Conservation (phyloP, 2,113 vertebrate genomes). For the Chascanopsetta lugubris region DNA sequence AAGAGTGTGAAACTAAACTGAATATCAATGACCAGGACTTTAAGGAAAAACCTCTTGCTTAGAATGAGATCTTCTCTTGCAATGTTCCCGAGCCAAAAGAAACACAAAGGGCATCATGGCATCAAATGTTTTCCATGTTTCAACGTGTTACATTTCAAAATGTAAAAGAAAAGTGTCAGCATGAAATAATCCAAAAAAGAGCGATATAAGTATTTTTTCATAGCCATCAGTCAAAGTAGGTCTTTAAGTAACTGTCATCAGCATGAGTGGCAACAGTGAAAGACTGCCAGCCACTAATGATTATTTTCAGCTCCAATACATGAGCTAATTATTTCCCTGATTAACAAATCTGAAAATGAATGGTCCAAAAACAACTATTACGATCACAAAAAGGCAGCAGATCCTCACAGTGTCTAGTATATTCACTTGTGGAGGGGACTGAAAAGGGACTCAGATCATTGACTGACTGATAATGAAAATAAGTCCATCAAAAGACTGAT, state of each 20-base stretch:
- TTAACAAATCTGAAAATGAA: background rate
- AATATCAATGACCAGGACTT: background rate
- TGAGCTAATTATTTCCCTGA: background rate
- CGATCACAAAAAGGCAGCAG: background rate
- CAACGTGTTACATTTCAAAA: background rate
- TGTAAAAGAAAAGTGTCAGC: background rate
- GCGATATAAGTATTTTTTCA: background rate
- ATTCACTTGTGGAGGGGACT: no score
- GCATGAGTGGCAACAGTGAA: no score
- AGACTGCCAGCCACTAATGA: background rate
- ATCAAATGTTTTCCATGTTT: no score
- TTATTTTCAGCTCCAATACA: background rate
- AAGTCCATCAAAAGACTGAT: no score
- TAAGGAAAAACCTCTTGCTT: background rate
- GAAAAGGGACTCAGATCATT: background rate
- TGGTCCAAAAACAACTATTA: background rate
- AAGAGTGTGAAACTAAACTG: background rate
- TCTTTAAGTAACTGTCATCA: background rate
- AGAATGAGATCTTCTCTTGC: slow-evolving; percentile 22
- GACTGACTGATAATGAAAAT: background rate
- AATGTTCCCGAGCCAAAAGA: background rate
- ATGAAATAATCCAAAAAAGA: background rate
- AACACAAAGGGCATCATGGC: background rate
- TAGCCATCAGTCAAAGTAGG: background rate
- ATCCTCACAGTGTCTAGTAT: background rate